phyloP scores from a whole-genome alignment of 2,113 vertebrate species.

The Corythornis cristatus region DNA sequence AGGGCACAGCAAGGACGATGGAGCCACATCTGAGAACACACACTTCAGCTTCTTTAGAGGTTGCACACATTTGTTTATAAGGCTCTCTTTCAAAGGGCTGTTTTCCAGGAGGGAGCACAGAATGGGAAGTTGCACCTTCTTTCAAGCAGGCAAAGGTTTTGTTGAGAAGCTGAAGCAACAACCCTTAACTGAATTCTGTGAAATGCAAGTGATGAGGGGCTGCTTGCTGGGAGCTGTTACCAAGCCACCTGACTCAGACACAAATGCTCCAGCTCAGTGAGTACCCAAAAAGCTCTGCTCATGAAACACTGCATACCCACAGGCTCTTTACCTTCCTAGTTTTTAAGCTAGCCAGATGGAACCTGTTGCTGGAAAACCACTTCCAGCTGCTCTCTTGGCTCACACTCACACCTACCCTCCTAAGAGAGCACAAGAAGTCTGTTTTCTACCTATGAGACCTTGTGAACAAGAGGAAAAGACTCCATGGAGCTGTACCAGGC shows the following conservation, averaged over 20 bases:
- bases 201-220: not conserved
- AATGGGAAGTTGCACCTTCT: not conserved
- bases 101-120: not conserved
- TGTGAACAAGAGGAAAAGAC: not conserved
- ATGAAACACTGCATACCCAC: not conserved
- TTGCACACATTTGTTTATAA: not conserved
- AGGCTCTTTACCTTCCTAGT: conserved; percentile 50
- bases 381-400: not conserved
- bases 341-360: conserved; percentile 45
- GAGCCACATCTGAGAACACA: not conserved
- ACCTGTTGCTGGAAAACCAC: conserved; percentile 11
- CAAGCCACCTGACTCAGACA: conserved; percentile 13
- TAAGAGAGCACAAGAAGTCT: not conserved
- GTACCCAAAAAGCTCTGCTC: conserved; percentile 10
- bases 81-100: not conserved
- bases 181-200: conserved; percentile 19
- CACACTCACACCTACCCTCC: not conserved
- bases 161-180: conserved; percentile 12
- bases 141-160: not conserved
- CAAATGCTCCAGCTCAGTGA: not conserved
- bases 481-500: not conserved
- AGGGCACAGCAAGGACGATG: not conserved
- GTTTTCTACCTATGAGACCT: not conserved
- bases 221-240: conserved; percentile 35
- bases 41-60: not conserved